phyloP scores from a whole-genome alignment of 2,888 invertebrate species.

The Ctenicera cuprea region DNA sequence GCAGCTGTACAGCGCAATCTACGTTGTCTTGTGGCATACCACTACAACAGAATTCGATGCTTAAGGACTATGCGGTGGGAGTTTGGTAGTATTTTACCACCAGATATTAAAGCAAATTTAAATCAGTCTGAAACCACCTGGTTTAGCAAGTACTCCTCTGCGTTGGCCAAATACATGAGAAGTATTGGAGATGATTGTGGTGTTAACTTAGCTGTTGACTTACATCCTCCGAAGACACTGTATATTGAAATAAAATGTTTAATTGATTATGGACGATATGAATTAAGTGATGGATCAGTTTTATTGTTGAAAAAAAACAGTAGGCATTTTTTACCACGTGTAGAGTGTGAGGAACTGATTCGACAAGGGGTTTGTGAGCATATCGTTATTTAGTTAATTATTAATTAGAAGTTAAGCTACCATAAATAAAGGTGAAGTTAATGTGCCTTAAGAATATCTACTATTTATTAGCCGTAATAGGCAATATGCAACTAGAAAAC shows the following conservation, averaged over 20 bases:
- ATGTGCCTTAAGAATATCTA: not conserved
- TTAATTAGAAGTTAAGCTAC: slow-evolving; percentile 17
- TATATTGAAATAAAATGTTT: slow-evolving; percentile 95
- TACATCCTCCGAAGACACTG: slow-evolving; percentile 93
- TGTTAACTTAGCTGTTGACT: slow-evolving; percentile 89
- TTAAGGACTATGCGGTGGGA: slow-evolving; percentile 96
- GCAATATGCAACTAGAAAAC: too few relatives aligned
- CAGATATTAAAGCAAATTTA: slow-evolving; percentile 87
- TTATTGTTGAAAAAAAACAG: slow-evolving; percentile 93
- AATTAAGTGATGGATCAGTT: slow-evolving; percentile 94
- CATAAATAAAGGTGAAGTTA: slow-evolving; percentile 19
- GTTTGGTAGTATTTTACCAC: slow-evolving; percentile 93
- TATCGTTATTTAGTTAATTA: slow-evolving; percentile 71
- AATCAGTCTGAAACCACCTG: slow-evolving; percentile 90
- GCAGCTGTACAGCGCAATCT: slow-evolving; percentile 91
- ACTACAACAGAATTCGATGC: slow-evolving; percentile 87
- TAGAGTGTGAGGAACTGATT: slow-evolving; percentile 92
- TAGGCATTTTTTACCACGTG: slow-evolving; percentile 91
- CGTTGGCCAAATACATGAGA: slow-evolving; percentile 92
- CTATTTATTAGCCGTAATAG: too few relatives aligned
- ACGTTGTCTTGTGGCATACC: slow-evolving; percentile 85
- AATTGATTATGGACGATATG: slow-evolving; percentile 94
- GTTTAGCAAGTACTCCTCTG: slow-evolving; percentile 92
- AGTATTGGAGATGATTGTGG: slow-evolving; percentile 88
- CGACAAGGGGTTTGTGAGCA: slow-evolving; percentile 92